These are phyloP conservation scores for Diplolepis rosae DNA, from an alignment of 2,888 invertebrate species.

Conservation along the genomic window DNA sequence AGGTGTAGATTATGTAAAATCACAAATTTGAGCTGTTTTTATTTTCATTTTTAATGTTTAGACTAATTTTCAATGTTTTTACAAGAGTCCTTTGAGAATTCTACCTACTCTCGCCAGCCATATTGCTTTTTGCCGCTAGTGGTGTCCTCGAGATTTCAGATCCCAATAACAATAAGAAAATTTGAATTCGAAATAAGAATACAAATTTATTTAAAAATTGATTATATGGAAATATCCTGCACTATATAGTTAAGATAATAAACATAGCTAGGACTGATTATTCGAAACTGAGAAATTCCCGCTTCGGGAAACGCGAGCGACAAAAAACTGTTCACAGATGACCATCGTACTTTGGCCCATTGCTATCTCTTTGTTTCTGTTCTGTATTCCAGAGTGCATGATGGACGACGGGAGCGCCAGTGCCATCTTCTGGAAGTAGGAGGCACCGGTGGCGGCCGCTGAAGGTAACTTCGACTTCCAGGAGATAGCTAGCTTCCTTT, in stretches of 20 bases:
- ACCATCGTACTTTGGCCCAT: conserved; percentile 64
- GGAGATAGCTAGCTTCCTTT: conserved; percentile 78
- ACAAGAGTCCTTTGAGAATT: too few relatives aligned
- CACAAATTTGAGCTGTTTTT: too few relatives aligned
- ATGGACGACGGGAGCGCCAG: conserved; percentile 76
- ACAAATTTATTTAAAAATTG: too few relatives aligned
- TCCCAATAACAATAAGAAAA: background rate
- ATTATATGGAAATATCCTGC: conserved; percentile 56
- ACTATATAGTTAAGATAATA: conserved; percentile 44
- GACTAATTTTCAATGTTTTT: too few relatives aligned
- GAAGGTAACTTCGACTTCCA: conserved; percentile 78
- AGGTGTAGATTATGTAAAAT: too few relatives aligned
- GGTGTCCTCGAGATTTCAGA: too few relatives aligned
- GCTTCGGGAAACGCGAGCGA: conserved; percentile 31
- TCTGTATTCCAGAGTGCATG: conserved; percentile 79
- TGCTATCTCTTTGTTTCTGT: conserved; percentile 77
- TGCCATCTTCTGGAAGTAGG: conserved; percentile 79
- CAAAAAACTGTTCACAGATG: conserved; percentile 46
- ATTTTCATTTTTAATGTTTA: too few relatives aligned
- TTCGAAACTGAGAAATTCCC: background rate
- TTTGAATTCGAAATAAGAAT: too few relatives aligned
- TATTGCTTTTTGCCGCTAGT: too few relatives aligned
- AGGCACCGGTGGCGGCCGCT: conserved; percentile 74
- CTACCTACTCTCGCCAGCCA: background rate
- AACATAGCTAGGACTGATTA: conserved; percentile 28